Evolutionary conservation across 2,888 invertebrate genomes (phyloP).

Genomic region (Nomada goodeniana): DNA sequence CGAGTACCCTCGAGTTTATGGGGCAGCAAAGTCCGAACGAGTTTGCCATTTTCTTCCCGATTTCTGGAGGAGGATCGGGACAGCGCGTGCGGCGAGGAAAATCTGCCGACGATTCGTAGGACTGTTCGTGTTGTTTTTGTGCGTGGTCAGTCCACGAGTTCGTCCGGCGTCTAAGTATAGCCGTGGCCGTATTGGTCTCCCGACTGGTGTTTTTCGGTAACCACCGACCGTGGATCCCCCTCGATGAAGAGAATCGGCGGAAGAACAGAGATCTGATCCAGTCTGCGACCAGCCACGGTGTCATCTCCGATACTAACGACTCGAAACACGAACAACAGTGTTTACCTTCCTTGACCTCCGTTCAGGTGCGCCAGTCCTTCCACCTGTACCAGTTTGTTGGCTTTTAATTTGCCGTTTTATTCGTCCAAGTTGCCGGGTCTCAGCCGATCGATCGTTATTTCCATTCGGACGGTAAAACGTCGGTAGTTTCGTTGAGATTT

Average conservation of each 20-base stretch:
- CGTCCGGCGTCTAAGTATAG: constrained; percentile 82
- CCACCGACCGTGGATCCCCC: constrained; percentile 73
- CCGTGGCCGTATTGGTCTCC: constrained; percentile 81
- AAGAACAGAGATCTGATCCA: constrained; percentile 74
- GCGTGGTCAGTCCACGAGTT: constrained; percentile 77
- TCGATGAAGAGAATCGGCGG: constrained; percentile 65
- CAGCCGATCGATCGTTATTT: neutral
- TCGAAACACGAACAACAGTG: constrained; percentile 58
- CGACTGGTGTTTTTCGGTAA: constrained; percentile 74
- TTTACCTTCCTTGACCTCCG: constrained; percentile 59
- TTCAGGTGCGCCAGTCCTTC: constrained; percentile 45
- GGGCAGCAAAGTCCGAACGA: neutral
- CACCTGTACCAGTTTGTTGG: neutral
- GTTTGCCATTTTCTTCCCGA: neutral
- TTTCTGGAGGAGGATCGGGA: constrained; percentile 23
- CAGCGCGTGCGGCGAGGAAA: neutral
- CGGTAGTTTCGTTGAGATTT: neutral
- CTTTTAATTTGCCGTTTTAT: neutral
- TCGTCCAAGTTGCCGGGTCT: neutral
- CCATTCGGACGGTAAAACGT: neutral
- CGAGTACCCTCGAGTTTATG: no score
- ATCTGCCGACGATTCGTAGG: constrained; percentile 32
- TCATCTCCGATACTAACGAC: constrained; percentile 67
- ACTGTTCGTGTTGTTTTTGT: constrained; percentile 67
- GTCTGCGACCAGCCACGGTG: constrained; percentile 76